Conservation (phyloP, 2,888 invertebrate genomes). For the Lingula anatina region DNA sequence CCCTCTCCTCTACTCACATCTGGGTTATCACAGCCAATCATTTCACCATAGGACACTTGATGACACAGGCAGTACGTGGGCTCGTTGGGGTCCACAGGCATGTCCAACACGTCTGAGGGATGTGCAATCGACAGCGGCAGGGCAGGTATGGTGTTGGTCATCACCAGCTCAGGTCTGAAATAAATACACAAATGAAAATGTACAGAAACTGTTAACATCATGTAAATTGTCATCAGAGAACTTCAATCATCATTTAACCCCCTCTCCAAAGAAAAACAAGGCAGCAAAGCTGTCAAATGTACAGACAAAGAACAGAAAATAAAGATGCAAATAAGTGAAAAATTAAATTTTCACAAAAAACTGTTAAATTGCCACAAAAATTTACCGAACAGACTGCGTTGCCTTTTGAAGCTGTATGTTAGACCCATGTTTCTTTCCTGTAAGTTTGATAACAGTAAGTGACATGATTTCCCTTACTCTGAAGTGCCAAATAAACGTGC, state of each 20-base stretch:
- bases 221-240: background rate
- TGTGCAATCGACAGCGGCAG: slow-evolving; percentile 42
- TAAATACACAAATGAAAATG: background rate
- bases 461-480: no score
- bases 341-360: no score
- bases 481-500: no score
- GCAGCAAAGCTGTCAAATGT: no score
- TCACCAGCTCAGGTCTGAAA: slow-evolving; percentile 12
- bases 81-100: slow-evolving; percentile 85
- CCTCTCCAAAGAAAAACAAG: background rate
- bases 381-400: no score
- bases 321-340: no score
- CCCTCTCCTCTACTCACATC: no score
- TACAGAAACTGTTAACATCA: background rate
- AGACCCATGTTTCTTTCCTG: no score
- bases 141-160: slow-evolving; percentile 10
- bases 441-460: no score
- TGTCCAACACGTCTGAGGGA: slow-evolving; percentile 62
- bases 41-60: slow-evolving; percentile 89
- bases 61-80: slow-evolving; percentile 97
- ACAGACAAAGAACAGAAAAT: no score
- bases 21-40: slow-evolving; percentile 90
- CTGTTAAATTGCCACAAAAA: no score
- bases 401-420: no score
- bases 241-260: background rate